Conservation (phyloP, 2,797 vertebrate genomes). For the Bucorvus abyssinicus region DNA sequence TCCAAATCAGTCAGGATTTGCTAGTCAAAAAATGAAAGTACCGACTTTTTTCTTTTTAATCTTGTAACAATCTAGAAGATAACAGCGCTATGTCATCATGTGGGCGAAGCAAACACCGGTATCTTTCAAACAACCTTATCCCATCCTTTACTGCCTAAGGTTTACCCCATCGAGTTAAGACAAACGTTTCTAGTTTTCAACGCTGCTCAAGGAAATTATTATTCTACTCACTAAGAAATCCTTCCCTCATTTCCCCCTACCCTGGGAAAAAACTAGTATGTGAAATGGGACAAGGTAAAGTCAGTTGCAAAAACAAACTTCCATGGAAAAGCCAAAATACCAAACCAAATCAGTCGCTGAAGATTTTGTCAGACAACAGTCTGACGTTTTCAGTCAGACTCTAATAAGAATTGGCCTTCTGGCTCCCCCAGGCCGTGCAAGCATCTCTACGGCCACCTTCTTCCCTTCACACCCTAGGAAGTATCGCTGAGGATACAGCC, state of each 20-base stretch:
- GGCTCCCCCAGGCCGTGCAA: neutral
- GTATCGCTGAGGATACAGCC: neutral
- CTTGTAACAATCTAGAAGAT: neutral
- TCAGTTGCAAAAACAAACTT: neutral
- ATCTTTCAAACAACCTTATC: neutral
- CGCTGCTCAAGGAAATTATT: neutral
- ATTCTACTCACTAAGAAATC: neutral
- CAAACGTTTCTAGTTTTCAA: neutral
- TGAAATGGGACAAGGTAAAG: neutral
- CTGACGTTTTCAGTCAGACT: neutral
- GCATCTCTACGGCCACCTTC: neutral
- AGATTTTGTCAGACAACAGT: neutral
- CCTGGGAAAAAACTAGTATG: neutral
- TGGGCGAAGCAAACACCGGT: neutral
- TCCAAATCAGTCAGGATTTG: neutral
- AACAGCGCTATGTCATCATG: neutral
- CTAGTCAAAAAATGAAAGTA: neutral
- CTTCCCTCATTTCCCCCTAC: neutral
- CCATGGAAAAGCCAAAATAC: neutral
- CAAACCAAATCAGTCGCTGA: neutral
- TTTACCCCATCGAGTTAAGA: neutral
- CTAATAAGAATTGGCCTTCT: neutral
- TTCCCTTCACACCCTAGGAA: neutral
- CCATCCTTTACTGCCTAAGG: neutral
- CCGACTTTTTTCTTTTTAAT: neutral